phyloP scores from a whole-genome alignment of 1,140 invertebrate species.

The Cyclina sinensis region DNA sequence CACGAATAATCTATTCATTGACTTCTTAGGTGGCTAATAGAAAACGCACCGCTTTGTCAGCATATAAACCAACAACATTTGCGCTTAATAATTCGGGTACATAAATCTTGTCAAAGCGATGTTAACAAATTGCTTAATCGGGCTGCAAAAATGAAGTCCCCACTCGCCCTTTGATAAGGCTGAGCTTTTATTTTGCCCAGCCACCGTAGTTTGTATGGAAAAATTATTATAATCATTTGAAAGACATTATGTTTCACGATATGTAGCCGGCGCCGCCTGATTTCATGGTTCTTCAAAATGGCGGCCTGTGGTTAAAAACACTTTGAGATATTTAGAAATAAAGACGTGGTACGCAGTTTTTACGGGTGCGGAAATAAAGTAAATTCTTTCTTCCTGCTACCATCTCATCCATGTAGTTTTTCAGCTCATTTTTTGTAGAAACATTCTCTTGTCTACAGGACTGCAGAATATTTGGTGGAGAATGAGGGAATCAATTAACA shows the following conservation, averaged over 20 bases:
- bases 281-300: constrained; percentile 43
- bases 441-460: too few species aligned
- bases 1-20: constrained; percentile 3
- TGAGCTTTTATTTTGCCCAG: constrained; percentile 53
- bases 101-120: constrained; percentile 62
- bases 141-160: constrained; percentile 51
- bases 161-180: constrained; percentile 38
- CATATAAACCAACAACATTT: constrained; percentile 52
- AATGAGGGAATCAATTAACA: too few species aligned
- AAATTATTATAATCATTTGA: constrained; percentile 54
- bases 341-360: background rate
- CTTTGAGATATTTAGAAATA: background rate
- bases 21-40: constrained; percentile 24
- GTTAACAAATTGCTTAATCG: constrained; percentile 65
- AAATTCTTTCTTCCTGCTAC: background rate
- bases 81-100: constrained; percentile 37
- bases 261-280: constrained; percentile 40
- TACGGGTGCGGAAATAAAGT: background rate
- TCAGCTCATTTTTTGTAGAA: too few species aligned
- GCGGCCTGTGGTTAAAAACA: constrained; percentile 14
- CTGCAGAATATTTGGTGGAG: too few species aligned
- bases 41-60: constrained; percentile 17
- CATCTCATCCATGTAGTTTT: too few species aligned
- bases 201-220: constrained; percentile 36
- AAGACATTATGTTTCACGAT: constrained; percentile 28